Percentiles rank a stretch among this genome's conserved stretches.
Conservation (phyloP, 2,888 invertebrate species). For the Pristionchus fissidentatus region DNA sequence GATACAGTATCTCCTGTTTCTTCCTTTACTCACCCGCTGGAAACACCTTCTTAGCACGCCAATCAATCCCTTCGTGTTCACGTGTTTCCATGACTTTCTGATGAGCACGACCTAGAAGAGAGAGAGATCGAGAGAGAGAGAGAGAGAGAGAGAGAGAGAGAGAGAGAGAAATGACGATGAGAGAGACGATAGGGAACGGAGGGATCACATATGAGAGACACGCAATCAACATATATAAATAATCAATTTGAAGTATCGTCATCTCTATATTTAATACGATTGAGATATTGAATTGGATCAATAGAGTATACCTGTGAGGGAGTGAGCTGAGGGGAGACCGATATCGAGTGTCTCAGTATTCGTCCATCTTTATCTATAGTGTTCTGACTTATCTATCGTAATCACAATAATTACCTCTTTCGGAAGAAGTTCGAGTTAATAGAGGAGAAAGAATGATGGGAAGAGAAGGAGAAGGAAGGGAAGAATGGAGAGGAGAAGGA, state of each 20-base stretch:
- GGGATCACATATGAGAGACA: not conserved
- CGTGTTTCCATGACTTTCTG: conserved; percentile 72
- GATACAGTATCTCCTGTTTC: too few species aligned
- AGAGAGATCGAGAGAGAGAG: conserved; percentile 40
- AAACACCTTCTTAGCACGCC: conserved; percentile 68
- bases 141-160: conserved; percentile 40
- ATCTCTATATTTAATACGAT: too few species aligned
- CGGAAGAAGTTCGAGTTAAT: conserved; percentile 21
- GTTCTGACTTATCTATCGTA: not conserved
- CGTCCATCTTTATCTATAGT: conserved; percentile 13
- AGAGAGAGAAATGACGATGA: not conserved
- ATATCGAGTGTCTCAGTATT: not conserved
- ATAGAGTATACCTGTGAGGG: conserved; percentile 1
- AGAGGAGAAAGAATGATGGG: conserved; percentile 3
- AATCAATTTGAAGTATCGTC: too few species aligned
- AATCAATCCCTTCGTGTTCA: conserved; percentile 72
- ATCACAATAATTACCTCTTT: not conserved
- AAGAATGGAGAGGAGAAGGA: not conserved
- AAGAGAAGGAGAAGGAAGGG: conserved; percentile 17
- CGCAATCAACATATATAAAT: not conserved
- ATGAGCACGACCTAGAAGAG: conserved; percentile 58
- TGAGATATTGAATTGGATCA: too few species aligned
- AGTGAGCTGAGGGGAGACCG: not conserved
- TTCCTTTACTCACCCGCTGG: conserved; percentile 63
- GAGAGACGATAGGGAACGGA: not conserved